These are phyloP conservation scores for Drosophila quadrilineata DNA, from an alignment of 1,140 invertebrate species.

Conservation along the genomic window DNA sequence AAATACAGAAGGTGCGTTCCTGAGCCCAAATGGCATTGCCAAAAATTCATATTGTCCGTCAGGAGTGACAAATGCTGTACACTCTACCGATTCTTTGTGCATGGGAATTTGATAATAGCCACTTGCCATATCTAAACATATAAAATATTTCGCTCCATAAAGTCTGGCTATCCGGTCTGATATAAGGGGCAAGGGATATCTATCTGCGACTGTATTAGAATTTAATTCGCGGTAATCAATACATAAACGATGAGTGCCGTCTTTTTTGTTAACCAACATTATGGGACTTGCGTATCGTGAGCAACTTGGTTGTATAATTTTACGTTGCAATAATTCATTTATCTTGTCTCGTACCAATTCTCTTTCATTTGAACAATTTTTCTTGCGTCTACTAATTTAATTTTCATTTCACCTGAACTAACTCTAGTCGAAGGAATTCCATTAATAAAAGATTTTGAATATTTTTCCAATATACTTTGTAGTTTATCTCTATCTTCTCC, in stretches of 20 bases:
- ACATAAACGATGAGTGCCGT: neutral
- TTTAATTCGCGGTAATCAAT: slow-evolving; percentile 12
- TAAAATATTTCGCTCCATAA: slow-evolving; percentile 18
- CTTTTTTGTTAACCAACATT: slow-evolving; percentile 12
- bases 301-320: slow-evolving; percentile 21
- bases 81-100: slow-evolving; percentile 7
- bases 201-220: slow-evolving; percentile 8
- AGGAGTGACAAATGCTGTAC: neutral
- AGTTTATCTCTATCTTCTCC: slow-evolving; percentile 16
- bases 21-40: slow-evolving; percentile 15
- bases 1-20: slow-evolving; percentile 6
- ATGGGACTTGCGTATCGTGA: slow-evolving; percentile 13
- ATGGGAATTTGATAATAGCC: slow-evolving; percentile 3
- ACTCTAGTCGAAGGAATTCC: too few relatives aligned
- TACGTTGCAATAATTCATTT: slow-evolving; percentile 1
- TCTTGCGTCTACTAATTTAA: slow-evolving; percentile 25
- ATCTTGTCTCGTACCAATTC: slow-evolving; percentile 18
- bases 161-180: slow-evolving; percentile 8
- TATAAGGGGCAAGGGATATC: slow-evolving; percentile 6
- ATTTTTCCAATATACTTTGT: slow-evolving; percentile 16
- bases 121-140: slow-evolving; percentile 9
- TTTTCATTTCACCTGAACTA: too few relatives aligned
- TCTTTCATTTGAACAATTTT: slow-evolving; percentile 14
- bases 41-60: slow-evolving; percentile 15
- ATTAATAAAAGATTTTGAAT: slow-evolving; percentile 32